phyloP scores from a whole-genome alignment of 2,797 vertebrate genomes.

The Phyllotis vaccarum region DNA sequence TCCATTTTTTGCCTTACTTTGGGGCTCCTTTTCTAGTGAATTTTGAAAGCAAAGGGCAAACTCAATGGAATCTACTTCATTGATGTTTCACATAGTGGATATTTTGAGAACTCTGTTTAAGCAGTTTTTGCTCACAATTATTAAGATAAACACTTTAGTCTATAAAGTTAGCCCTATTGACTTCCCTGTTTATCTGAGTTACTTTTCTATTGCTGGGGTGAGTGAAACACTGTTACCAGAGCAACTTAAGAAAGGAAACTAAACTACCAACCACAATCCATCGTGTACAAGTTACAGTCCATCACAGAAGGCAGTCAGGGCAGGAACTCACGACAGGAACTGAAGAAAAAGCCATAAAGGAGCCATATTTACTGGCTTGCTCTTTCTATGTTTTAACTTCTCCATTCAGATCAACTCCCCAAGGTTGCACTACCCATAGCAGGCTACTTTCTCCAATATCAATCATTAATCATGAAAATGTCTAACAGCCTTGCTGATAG shows the following conservation, averaged over 20 bases:
- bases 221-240: background rate
- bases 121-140: slow-evolving; percentile 14
- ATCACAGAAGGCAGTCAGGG: background rate
- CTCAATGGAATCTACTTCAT: background rate
- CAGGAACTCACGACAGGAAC: background rate
- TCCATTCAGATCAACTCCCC: too few species aligned
- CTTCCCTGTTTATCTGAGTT: background rate
- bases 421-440: too few species aligned
- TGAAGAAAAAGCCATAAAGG: background rate
- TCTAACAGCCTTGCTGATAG: too few species aligned
- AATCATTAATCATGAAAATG: background rate
- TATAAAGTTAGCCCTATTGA: background rate
- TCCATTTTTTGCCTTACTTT: slow-evolving; percentile 2
- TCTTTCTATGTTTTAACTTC: too few species aligned
- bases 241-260: background rate
- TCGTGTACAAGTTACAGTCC: background rate
- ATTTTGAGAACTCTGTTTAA: background rate
- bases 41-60: background rate
- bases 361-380: background rate
- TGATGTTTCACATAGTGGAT: background rate
- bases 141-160: slow-evolving; percentile 21
- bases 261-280: background rate
- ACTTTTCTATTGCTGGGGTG: background rate
- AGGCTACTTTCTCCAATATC: background rate
- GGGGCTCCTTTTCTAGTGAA: background rate